Conservation (phyloP, 2,888 invertebrate genomes). For the Empis livida region DNA sequence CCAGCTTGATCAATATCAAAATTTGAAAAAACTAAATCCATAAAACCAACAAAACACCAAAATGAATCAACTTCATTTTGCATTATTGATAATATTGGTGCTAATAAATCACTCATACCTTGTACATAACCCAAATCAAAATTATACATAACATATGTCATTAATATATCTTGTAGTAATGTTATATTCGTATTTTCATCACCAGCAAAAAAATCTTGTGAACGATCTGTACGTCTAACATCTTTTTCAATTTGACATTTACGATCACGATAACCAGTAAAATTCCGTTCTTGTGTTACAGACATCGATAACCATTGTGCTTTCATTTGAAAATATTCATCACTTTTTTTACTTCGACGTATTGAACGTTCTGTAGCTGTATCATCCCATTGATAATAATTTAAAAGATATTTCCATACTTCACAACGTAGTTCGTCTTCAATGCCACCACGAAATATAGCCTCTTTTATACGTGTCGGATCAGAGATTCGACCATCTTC, state of each 20-base stretch:
- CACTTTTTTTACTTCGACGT: conserved; percentile 56
- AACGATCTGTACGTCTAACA: conserved; percentile 89
- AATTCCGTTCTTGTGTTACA: conserved; percentile 72
- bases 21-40: conserved; percentile 84
- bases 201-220: conserved; percentile 82
- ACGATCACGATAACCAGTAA: conserved; percentile 75
- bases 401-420: conserved; percentile 91
- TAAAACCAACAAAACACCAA: conserved; percentile 98
- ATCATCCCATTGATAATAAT: conserved; percentile 76
- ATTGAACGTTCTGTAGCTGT: conserved; percentile 56
- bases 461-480: conserved; percentile 62
- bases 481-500: conserved; percentile 68
- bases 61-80: conserved; percentile 92
- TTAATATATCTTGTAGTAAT: conserved; percentile 78
- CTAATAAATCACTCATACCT: conserved; percentile 95
- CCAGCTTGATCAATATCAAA: conserved; percentile 95
- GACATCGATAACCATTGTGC: conserved; percentile 91
- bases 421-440: conserved; percentile 59
- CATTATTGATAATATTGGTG: conserved; percentile 80
- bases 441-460: conserved; percentile 87
- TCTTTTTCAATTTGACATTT: conserved; percentile 96
- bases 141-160: conserved; percentile 99
- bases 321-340: conserved; percentile 92
- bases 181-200: conserved; percentile 81
- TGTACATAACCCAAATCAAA: conserved; percentile 94